Evolutionary conservation across 2,113 vertebrate species (phyloP).

Genomic region (Dasyornis broadbenti): DNA sequence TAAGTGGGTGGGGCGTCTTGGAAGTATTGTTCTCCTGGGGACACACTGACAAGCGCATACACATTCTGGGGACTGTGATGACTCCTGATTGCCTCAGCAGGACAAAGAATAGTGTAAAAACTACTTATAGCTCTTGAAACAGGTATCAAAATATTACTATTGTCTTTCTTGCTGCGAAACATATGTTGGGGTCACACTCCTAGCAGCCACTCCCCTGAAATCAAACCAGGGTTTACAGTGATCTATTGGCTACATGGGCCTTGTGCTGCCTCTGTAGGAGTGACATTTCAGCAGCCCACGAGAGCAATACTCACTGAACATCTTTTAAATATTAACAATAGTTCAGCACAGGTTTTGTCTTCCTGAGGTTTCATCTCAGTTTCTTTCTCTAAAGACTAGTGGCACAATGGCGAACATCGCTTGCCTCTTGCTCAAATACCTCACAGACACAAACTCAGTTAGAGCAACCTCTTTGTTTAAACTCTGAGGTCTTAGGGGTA

Average conservation of each 20-base stretch:
- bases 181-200: neutral
- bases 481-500: neutral
- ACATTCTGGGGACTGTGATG: neutral
- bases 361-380: neutral
- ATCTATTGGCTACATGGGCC: neutral
- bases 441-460: neutral
- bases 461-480: neutral
- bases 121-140: neutral
- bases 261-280: neutral
- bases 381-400: neutral
- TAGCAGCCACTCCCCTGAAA: neutral
- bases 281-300: neutral
- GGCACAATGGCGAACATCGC: neutral
- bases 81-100: neutral
- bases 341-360: neutral
- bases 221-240: neutral
- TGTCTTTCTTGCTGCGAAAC: neutral
- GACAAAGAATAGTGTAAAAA: neutral
- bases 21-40: neutral
- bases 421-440: neutral
- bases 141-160: neutral
- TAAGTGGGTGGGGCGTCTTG: neutral
- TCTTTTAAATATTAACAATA: neutral
- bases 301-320: neutral
- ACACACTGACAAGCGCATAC: neutral